A percentile compares a stretch with the other conserved stretches of the same genome.
Conservation (phyloP, 2,888 invertebrate species). For the Torymus auratus region DNA sequence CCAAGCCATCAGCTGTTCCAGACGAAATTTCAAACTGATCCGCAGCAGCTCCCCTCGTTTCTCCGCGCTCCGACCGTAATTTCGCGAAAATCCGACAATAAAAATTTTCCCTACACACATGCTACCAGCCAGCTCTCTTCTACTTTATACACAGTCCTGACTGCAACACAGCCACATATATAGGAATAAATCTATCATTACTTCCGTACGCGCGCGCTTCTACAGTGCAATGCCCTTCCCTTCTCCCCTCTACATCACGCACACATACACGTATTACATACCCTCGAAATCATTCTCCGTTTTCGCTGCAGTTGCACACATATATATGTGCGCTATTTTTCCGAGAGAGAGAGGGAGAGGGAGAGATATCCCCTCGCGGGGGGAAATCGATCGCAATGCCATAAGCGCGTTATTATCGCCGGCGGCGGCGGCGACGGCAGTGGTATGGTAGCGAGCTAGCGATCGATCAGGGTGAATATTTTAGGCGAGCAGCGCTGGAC, state of each 20-base stretch:
- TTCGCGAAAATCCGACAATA: too few relatives aligned
- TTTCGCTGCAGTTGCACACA: neutral
- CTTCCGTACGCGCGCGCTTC: too few relatives aligned
- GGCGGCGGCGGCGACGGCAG: neutral
- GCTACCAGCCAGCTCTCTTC: too few relatives aligned
- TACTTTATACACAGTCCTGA: neutral
- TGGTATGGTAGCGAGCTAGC: neutral
- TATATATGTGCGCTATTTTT: too few relatives aligned
- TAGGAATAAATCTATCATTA: constrained; percentile 6
- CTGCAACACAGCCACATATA: neutral
- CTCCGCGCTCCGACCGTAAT: too few relatives aligned
- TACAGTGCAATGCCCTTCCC: neutral
- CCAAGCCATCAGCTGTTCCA: too few relatives aligned
- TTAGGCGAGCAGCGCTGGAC: constrained; percentile 23
- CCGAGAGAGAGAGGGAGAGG: constrained; percentile 1
- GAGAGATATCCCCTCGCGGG: neutral
- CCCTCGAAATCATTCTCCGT: neutral
- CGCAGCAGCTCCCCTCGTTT: too few relatives aligned
- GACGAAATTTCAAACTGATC: too few relatives aligned
- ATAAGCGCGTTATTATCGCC: constrained; percentile 44
- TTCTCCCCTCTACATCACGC: neutral
- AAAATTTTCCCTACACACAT: too few relatives aligned
- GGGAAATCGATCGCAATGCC: constrained; percentile 37
- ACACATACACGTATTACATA: neutral
- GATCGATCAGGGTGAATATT: constrained; percentile 49